Base-by-base conservation (phyloP, 1,140 invertebrate genomes). In the Sminthurinus signatus region DNA sequence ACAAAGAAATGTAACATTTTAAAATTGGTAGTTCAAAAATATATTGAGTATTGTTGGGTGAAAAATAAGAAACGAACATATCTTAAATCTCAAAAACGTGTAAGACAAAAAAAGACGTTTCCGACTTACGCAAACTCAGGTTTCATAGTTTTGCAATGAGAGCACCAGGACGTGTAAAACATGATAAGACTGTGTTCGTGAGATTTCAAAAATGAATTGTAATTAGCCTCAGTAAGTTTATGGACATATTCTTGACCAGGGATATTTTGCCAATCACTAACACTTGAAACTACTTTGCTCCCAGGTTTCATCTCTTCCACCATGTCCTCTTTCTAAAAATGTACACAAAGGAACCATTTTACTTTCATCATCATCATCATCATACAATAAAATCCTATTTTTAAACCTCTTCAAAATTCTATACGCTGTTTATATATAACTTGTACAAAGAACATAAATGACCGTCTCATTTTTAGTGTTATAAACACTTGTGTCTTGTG, bases 111-210 rank as follows among this genome's bases (percentile, higher is more conserved):
- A 36, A 8, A 15, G 32, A 8, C 5, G 15, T 8, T 36, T 36
- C 32, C 15, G 5, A 36, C 32, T 67, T 74, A 64, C 57, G 75
- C 80, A 73, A 75, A 83, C 60, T 80, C 79, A 60, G 80, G 80
- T 68, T 83, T 83, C 64, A 82, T 78, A 54, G 77, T 77, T 72
- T 83, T 83, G 73, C 82, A 84, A 72, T 84, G 81, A 8, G 79
- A 80, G 77, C 82, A 84, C 82, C 82, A 84, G 64, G 82, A 82
- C 27, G 82, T 82, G 74, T 84, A 83, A 73, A 83, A 84, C 80
- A 84, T 82, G 39, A 83, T 77, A 14, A 84, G 71, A 31, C 76
- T 75, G 62, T 80, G 77, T 60, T 79, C 77, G 64, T 80, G 76
- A 58, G 77, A 77, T 62, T 71, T 65, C 27, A 82, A 50, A 55